Evolutionary conservation across 1,140 invertebrate species (phyloP), one percentile per base, ranked within the genome.

Genomic region (Drosophila subpulchrella): DNA sequence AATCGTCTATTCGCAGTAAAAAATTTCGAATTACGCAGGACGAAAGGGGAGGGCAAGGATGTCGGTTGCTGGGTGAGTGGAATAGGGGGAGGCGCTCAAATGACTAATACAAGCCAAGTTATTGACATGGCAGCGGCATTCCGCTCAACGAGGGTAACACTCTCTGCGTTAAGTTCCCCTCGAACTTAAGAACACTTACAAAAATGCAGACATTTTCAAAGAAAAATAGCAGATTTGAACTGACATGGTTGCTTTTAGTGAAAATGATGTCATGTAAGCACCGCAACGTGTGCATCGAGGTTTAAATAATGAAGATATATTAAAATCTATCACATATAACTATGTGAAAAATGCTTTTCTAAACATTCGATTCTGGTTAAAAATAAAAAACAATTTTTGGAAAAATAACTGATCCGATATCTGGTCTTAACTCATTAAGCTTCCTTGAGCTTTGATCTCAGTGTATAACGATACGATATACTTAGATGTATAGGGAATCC

Each of bases 51-150:
- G n/a, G 42, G 24, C 17, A 24, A 3, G 41, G 36, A n/a, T 2
- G 12, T 36, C 51, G 51, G 59, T 42, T 47, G 53, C 46, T 34
- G 36, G 47, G 51, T 53, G 55, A 47, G 53, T 54, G 42, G 47
- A 75, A 65, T 56, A 47, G 65, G 44, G 65, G 75, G 48, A 78
- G 58, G 66, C 66, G 75, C 76, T 89, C 84, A 88, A 86, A 86
- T 89, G 83, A 89, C 84, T 88, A 88, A 89, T 88, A 88, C 84
- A 89, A 88, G 84, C 84, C 86, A 89, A 88, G 84, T 88, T 88
- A 89, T 88, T 89, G 84, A 89, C 84, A 78, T 88, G 80, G 84
- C 84, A 84, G 84, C 77, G 80, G 84, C 79, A 82, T 78, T 82
- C 71, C 65, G 65, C 68, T 53, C 75, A 88, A 89, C 60, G 76